These are phyloP conservation scores for Phortica okadai DNA, from an alignment of 2,888 invertebrate genomes.

Conservation along the genomic window DNA sequence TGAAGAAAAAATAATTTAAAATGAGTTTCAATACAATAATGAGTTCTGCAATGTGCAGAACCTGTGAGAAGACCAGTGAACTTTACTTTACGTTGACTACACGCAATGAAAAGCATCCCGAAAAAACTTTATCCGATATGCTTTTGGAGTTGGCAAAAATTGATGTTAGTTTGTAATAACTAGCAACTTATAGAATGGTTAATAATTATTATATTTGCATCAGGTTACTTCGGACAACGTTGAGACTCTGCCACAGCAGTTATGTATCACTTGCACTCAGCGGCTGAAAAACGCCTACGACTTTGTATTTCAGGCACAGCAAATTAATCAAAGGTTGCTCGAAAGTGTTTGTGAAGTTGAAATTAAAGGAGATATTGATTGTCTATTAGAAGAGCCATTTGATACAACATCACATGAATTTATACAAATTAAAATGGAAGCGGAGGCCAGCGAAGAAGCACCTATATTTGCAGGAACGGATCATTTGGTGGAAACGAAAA, in stretches of 20 bases:
- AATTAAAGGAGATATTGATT: conserved; percentile 43
- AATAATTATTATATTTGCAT: not conserved
- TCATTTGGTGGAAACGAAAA: not conserved
- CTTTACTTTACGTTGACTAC: conserved; percentile 43
- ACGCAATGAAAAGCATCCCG: conserved; percentile 41
- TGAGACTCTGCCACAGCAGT: conserved; percentile 56
- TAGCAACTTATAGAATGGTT: not conserved
- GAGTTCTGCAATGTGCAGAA: conserved; percentile 53
- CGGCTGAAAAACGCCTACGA: conserved; percentile 61
- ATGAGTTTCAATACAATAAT: conserved; percentile 44
- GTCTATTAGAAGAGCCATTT: conserved; percentile 65
- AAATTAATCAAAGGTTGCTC: conserved; percentile 57
- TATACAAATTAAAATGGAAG: conserved; percentile 56
- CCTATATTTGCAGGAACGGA: not conserved
- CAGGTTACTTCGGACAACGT: conserved; percentile 42
- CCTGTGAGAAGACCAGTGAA: conserved; percentile 49
- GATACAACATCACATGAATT: conserved; percentile 56
- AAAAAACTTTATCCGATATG: conserved; percentile 53
- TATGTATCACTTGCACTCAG: conserved; percentile 59
- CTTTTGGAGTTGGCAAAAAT: conserved; percentile 58
- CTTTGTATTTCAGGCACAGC: conserved; percentile 61
- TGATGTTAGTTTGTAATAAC: conserved; percentile 45
- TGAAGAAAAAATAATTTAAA: not conserved
- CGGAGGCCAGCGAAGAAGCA: conserved; percentile 41
- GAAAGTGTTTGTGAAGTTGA: conserved; percentile 26